A percentile compares a stretch with the other conserved stretches of the same genome.
phyloP scores from a whole-genome alignment of 2,113 vertebrate species.

The Camelus bactrianus region DNA sequence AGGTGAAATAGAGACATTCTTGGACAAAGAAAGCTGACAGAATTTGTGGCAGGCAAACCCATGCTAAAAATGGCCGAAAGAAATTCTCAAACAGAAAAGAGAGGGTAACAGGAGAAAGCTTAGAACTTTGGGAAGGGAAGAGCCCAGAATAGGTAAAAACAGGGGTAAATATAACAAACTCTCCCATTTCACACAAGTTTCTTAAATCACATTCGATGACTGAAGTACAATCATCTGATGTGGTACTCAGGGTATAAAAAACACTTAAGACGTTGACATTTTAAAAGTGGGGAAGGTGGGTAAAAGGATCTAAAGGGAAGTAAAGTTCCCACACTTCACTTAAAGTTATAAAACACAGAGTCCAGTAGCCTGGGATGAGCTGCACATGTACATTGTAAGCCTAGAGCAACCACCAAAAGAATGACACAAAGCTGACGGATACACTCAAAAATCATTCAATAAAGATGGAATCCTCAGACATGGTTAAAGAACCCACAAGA shows the following conservation, averaged over 20 bases:
- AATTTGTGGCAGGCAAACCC: not conserved
- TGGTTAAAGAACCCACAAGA: not conserved
- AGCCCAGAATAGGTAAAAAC: not conserved
- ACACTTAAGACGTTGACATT: not conserved
- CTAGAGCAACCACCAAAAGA: not conserved
- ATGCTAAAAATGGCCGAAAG: not conserved
- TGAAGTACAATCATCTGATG: not conserved
- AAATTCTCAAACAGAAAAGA: not conserved
- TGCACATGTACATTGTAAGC: accelerated
- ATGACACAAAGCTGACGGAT: not conserved
- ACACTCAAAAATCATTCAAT: not conserved
- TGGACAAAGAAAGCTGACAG: not conserved
- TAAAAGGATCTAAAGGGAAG: not conserved
- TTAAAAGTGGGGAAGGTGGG: too few relatives aligned
- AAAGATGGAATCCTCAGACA: not conserved
- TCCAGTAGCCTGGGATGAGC: accelerated
- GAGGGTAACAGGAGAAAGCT: not conserved
- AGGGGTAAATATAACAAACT: accelerated
- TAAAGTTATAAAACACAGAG: not conserved
- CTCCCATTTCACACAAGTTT: not conserved
- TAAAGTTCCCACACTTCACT: not conserved
- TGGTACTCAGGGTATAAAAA: not conserved
- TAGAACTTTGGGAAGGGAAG: not conserved
- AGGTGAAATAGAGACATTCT: not conserved
- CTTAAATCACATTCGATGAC: not conserved